Evolutionary conservation across 2,113 vertebrate genomes (phyloP).

Genomic region (Pluvialis apricaria): DNA sequence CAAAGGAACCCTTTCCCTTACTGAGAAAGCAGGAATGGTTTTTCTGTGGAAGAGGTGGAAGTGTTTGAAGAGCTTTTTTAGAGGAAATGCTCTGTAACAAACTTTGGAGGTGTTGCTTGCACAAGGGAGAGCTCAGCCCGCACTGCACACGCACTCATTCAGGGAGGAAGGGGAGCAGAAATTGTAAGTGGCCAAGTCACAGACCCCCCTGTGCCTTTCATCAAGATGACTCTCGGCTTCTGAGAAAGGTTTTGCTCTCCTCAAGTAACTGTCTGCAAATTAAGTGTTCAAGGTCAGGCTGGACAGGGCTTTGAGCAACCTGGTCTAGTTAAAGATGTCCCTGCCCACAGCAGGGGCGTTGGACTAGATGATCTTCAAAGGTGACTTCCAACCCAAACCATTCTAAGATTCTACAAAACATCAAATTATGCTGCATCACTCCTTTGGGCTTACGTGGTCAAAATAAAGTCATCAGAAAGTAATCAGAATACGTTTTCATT

Average conservation of each 20-base stretch:
- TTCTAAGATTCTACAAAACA: neutral
- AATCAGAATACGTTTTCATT: neutral
- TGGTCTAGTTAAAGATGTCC: neutral
- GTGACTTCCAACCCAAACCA: neutral
- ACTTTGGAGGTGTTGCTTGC: neutral
- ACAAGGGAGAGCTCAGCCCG: neutral
- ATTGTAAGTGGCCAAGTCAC: fast-evolving
- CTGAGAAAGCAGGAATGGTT: neutral
- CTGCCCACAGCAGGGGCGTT: neutral
- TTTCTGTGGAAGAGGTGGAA: neutral
- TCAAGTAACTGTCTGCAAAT: neutral
- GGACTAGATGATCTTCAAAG: neutral
- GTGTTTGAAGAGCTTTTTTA: neutral
- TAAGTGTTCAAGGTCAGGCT: neutral
- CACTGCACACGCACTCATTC: fast-evolving
- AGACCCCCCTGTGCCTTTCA: neutral
- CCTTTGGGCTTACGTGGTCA: neutral
- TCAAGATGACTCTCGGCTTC: neutral
- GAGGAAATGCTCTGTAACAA: neutral
- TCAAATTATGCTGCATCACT: neutral
- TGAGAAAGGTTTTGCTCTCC: neutral
- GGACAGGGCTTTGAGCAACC: neutral
- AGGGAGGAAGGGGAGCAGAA: neutral
- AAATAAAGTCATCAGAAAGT: neutral
- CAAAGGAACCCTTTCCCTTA: neutral